Conservation (phyloP, 2,888 invertebrate genomes). For the Plagodis pulveraria region DNA sequence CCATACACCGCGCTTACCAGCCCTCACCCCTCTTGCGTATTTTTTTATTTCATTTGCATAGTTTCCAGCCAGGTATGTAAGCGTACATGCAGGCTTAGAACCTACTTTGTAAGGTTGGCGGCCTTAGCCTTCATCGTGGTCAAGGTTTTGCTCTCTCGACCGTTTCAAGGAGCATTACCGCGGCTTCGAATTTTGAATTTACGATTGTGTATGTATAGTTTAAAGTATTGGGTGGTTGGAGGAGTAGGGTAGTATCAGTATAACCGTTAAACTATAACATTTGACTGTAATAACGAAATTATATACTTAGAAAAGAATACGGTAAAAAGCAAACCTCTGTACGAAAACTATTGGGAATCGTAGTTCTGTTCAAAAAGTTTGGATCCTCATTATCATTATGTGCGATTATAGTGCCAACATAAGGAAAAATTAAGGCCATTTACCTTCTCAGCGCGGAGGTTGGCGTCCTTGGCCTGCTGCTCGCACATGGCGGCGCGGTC, state of each 20-base stretch:
- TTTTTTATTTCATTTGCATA: not conserved
- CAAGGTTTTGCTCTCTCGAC: conserved; percentile 40
- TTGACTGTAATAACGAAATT: too few relatives aligned
- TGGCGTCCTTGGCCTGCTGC: conserved; percentile 97
- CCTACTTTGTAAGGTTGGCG: conserved; percentile 31
- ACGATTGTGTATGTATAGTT: too few relatives aligned
- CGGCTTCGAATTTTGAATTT: not conserved
- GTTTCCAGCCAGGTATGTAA: conserved; percentile 8
- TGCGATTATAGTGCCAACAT: not conserved
- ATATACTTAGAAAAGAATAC: too few relatives aligned
- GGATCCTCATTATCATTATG: too few relatives aligned
- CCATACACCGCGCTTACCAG: too few relatives aligned
- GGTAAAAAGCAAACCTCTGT: too few relatives aligned
- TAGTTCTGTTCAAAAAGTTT: too few relatives aligned
- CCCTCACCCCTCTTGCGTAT: not conserved
- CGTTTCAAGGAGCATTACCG: conserved; percentile 29
- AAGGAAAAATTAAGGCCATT: not conserved
- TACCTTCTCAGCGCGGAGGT: conserved; percentile 94
- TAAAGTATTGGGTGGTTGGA: too few relatives aligned
- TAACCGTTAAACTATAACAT: too few relatives aligned
- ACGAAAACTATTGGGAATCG: not conserved
- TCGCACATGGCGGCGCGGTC: conserved; percentile 99
- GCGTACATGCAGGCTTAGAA: conserved; percentile 3
- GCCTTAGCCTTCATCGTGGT: conserved; percentile 50
- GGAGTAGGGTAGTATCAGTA: too few relatives aligned